Conservation (phyloP, 2,113 vertebrate species). For the Pangasianodon hypophthalmus region DNA sequence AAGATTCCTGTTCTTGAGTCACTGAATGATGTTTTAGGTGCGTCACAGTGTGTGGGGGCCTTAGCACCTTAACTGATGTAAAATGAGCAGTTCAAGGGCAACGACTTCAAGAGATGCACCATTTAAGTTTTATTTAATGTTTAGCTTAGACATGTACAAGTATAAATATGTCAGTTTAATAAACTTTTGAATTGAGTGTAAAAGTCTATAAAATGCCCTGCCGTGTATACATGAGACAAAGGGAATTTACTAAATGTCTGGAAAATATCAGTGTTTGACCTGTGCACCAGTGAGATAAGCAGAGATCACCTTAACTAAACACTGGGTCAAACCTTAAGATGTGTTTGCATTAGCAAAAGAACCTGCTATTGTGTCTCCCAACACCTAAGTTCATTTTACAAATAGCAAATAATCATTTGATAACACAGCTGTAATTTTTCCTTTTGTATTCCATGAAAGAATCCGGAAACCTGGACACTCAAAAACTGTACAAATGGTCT, state of each 20-base stretch:
- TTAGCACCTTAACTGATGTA: background rate
- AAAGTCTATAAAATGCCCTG: conserved; percentile 14
- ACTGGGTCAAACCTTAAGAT: conserved; percentile 21
- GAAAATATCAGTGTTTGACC: conserved; percentile 42
- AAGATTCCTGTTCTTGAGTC: conserved; percentile 18
- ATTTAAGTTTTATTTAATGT: background rate
- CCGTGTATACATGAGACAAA: background rate
- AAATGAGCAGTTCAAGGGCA: conserved; percentile 3
- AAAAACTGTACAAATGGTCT: background rate
- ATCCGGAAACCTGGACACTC: background rate
- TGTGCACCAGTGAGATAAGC: conserved; percentile 26
- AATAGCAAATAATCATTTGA: background rate
- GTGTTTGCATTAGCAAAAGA: conserved; percentile 4
- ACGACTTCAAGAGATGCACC: background rate
- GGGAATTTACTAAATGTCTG: conserved; percentile 42
- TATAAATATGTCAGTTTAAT: background rate
- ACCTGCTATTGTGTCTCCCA: background rate
- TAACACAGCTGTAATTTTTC: background rate
- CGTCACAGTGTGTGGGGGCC: background rate
- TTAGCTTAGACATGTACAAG: background rate
- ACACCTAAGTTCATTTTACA: background rate
- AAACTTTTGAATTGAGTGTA: background rate
- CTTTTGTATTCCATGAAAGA: background rate
- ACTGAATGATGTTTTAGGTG: conserved; percentile 19
- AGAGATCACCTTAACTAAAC: conserved; percentile 45